These are phyloP conservation scores for Cecidostiba fungosa DNA, from an alignment of 2,888 invertebrate species.

Conservation along the genomic window DNA sequence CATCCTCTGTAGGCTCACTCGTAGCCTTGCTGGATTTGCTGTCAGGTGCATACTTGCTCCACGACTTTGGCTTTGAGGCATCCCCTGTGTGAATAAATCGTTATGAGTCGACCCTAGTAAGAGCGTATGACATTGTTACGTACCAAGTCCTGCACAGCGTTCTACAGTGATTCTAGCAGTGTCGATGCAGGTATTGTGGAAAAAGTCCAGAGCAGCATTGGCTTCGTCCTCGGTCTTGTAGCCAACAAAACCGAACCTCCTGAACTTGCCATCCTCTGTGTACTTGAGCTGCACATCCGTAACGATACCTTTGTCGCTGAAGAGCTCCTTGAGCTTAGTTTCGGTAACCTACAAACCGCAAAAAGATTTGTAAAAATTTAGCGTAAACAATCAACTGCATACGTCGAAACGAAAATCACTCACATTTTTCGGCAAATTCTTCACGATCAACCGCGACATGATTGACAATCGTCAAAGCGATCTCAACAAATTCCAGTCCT, in stretches of 20 bases:
- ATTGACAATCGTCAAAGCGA: background rate
- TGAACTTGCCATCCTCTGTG: slow-evolving; percentile 94
- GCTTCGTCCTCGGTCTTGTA: slow-evolving; percentile 92
- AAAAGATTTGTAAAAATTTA: slow-evolving; percentile 18
- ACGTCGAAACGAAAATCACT: slow-evolving; percentile 74
- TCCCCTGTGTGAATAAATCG: slow-evolving; percentile 79
- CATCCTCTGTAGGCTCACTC: slow-evolving; percentile 67
- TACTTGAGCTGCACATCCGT: slow-evolving; percentile 97
- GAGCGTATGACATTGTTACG: slow-evolving; percentile 64
- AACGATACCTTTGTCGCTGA: slow-evolving; percentile 84
- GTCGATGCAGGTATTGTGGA: slow-evolving; percentile 92
- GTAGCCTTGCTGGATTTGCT: slow-evolving; percentile 83
- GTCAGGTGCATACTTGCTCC: slow-evolving; percentile 95
- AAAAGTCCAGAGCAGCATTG: slow-evolving; percentile 87
- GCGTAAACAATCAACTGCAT: background rate
- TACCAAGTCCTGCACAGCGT: slow-evolving; percentile 86
- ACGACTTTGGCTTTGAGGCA: slow-evolving; percentile 90
- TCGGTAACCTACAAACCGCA: slow-evolving; percentile 86
- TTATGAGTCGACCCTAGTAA: background rate
- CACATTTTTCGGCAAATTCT: slow-evolving; percentile 94
- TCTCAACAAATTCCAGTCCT: background rate
- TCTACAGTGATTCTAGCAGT: slow-evolving; percentile 91
- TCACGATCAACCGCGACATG: slow-evolving; percentile 93
- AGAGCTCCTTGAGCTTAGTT: slow-evolving; percentile 88
- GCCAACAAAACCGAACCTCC: slow-evolving; percentile 97